Evolutionary conservation across 2,113 vertebrate species (phyloP).

Genomic region (Chaetorhynchus papuensis): DNA sequence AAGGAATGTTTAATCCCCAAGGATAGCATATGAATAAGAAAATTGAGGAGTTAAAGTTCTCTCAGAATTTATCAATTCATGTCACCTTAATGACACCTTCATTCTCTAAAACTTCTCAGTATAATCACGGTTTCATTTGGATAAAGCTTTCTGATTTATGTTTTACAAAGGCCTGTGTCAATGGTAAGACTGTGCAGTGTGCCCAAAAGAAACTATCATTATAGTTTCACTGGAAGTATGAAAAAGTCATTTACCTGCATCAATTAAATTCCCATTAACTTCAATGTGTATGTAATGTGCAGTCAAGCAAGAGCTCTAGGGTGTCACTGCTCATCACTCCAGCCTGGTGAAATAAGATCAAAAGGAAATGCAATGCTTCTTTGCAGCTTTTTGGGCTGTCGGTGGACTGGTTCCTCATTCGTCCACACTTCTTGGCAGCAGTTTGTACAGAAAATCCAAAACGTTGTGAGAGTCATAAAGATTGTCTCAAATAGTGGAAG

Average conservation of each 20-base stretch:
- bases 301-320: not conserved
- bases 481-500: not conserved
- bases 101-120: not conserved
- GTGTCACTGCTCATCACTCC: not conserved
- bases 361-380: accelerated
- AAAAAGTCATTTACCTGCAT: not conserved
- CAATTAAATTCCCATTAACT: not conserved
- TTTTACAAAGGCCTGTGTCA: not conserved
- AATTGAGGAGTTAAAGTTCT: not conserved
- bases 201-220: not conserved
- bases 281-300: not conserved
- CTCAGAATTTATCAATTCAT: not conserved
- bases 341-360: not conserved
- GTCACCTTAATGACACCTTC: not conserved
- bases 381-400: not conserved
- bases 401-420: not conserved
- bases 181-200: not conserved
- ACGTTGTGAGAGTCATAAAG: not conserved
- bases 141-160: not conserved
- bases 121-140: not conserved
- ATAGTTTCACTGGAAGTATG: not conserved
- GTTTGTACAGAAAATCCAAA: not conserved
- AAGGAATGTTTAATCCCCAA: not conserved
- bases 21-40: not conserved
- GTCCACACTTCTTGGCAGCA: not conserved